Evolutionary conservation across 2,113 vertebrate genomes (phyloP), one percentile per base, ranked within the genome.

Genomic region (Etia nguti): DNA sequence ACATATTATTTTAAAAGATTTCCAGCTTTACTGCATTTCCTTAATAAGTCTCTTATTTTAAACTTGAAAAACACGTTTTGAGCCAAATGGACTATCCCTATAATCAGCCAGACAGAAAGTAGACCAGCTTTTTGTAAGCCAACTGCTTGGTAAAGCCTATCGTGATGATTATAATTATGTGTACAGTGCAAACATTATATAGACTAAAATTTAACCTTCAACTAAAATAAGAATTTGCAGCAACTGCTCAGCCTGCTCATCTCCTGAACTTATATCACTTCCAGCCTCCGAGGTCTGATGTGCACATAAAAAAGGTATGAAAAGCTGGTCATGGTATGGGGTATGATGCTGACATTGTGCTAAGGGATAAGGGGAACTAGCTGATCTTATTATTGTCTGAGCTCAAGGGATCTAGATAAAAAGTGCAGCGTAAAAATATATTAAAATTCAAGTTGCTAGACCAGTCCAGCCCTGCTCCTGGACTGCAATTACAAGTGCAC

Each of bases 401-500:
- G 13, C 34, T 80, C 26, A 77, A n/a, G n/a, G 18, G 10, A 54
- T 48, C 57, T 83, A 80, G 43, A 60, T 81, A 48, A 84, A 84
- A 65, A 24, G 3, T 34, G 9, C 34, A 36, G 26, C 50, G 11
- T 60, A 38, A 75, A 81, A 80, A 70, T 24, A 77, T 80, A 38
- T 84, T 65, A 57, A 87, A 34, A 83, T 81, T 86, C 16, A 81
- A 70, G 36, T 77, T 81, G 56, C 62, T 79, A 82, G 79, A 83
- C 2, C 22, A 87, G 13, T 82, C 59, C 54, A 41, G 60, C n/a
- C 38, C 29, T 55, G 31, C 24, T 24, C 56, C 18, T 52, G 43
- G 46, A 57, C 84, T 75, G 48, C 62, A 83, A 86, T 85, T 84
- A 85, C 26, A 89, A 86, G 26, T 87, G 75, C 86, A 56, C 77